Conservation (phyloP, 2,113 vertebrate species). For the Sturnus vulgaris region DNA sequence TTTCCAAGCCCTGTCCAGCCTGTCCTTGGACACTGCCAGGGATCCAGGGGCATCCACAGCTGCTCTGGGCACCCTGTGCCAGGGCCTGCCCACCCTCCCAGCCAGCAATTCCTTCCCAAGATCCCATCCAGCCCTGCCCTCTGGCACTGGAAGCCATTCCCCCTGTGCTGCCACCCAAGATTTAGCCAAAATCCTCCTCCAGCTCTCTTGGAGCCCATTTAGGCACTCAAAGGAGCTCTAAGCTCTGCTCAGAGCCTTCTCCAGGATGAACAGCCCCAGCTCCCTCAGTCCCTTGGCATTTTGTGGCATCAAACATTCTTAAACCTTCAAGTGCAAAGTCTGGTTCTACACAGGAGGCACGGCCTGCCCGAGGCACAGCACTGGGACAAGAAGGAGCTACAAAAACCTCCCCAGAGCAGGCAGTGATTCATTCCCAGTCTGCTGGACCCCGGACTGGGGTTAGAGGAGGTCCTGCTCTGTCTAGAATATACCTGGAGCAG, state of each 20-base stretch:
- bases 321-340: background rate
- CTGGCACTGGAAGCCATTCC: background rate
- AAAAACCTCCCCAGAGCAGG: background rate
- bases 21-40: background rate
- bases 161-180: background rate
- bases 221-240: background rate
- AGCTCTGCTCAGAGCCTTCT: background rate
- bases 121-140: background rate
- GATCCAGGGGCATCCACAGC: background rate
- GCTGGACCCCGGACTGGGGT: background rate
- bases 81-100: rapidly evolving
- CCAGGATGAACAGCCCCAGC: background rate
- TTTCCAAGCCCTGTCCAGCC: rapidly evolving
- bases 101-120: rapidly evolving
- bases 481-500: background rate
- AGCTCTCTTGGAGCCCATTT: background rate
- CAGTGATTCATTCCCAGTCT: background rate
- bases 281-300: background rate
- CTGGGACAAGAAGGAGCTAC: background rate
- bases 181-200: background rate
- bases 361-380: rapidly evolving
- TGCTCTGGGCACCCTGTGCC: background rate
- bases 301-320: background rate
- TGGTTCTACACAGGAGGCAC: background rate
- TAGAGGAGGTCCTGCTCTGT: background rate